Evolutionary conservation across 2,797 vertebrate genomes (phyloP), one percentile per base, ranked within the genome.

Genomic region (Tolypeutes matacus): DNA sequence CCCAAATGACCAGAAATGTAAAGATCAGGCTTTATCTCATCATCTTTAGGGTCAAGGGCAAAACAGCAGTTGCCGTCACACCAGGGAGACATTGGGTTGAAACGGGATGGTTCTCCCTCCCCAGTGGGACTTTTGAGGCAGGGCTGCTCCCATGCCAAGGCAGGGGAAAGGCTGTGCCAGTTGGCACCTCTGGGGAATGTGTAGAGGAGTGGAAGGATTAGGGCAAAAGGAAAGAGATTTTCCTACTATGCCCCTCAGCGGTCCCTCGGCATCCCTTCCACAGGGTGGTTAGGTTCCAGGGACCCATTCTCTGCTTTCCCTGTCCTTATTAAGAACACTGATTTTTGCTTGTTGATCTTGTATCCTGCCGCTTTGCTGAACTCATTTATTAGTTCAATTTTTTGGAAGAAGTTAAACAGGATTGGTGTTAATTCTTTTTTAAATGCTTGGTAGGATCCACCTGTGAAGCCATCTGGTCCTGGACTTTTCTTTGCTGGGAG

Each of bases 101-200:
- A n/a, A 9, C 0, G 7, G 0, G 20, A 34, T 3, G 46, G 13
- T 53, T 21, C 29, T 27, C 2, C 62, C 31, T 4, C 14, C 7
- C 46, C n/a, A 18, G 5, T 31, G 2, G 65, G 82, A 21, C 7
- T 15, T 77, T 73, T 56, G 95, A 70, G 69, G 23, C 0, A 4
- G 49, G 15, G 51, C 46, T 2, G 76, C 82, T 85, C 86, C 69
- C 36, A 34, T 4, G 0, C 62, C 29, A 12, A 27, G 27, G 83
- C 58, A 3, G 95, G 53, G 70, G 91, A 17, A 31, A 76, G 94
- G 86, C 81, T 0, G 88, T 31, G 87, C 93, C 86, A 89, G 92
- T 29, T n/a, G 0, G 29, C 0, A 4, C 92, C 34, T 91, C 36
- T 20, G 70, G 84, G 93, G 96, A 96, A 94, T 93, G 53, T 0